Evolutionary conservation across 2,797 vertebrate genomes (phyloP), one percentile per base, ranked within the genome.

Genomic region (Nasua narica): DNA sequence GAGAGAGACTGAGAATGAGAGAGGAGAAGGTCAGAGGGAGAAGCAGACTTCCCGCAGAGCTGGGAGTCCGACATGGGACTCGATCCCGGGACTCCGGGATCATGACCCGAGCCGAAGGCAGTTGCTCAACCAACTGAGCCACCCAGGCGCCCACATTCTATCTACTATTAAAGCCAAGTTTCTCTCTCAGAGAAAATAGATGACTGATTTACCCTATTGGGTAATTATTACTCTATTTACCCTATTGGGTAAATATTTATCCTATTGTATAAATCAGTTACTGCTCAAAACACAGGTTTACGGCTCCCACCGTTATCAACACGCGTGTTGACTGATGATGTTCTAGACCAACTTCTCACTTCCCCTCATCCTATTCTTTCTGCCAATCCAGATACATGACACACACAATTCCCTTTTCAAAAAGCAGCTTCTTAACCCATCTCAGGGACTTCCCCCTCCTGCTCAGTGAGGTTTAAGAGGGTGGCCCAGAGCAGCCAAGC

Each of bases 151-250:
- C n/a, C n/a, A n/a, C 35, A 25, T 87, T 76, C 85, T 79, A n/a
- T 54, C 83, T 62, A 50, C 67, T 60, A 25, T 29, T 89, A 91
- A 92, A 94, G 90, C 27, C 46, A 89, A 18, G 76, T 74, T 70
- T 46, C 60, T 50, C 29, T 82, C 27, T 54, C 11, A 35, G 82
- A 56, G 11, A 83, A 84, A 94, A 90, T 0, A 79, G 27, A 92
- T 67, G 40, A 85, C 65, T 79, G 25, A 79, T 83, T 54, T 89
- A 89, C 58, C 15, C 91, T 87, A 21, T 27, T 76, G 54, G 50
- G n/a, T 43, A 88, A 52, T 40, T 48, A 79, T 58, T 58, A 79
- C 32, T 35, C 13, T 56, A 50, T 43, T 60, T 81, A 29, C 37
- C 46, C 60, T 89, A 25, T 58, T 86, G 82, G 29, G 52, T 87